These are phyloP conservation scores for Trichonephila clavata DNA, from an alignment of 1,140 invertebrate species.

Conservation along the genomic window DNA sequence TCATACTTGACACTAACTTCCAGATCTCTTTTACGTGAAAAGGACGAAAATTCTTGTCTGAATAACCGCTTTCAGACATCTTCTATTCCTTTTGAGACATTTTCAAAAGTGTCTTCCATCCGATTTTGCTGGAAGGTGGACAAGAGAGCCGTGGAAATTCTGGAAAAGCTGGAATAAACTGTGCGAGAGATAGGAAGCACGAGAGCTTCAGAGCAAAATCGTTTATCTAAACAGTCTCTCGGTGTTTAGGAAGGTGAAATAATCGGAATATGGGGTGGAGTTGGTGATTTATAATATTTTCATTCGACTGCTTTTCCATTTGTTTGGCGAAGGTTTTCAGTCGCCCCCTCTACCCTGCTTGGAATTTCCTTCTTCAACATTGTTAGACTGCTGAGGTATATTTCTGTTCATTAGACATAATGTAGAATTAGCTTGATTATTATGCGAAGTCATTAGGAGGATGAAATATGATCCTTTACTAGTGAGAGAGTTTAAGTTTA, in stretches of 20 bases:
- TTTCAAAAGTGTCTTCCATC: background rate
- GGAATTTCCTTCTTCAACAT: background rate
- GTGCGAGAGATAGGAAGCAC: background rate
- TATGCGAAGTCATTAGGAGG: background rate
- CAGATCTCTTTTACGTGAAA: background rate
- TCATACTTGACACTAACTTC: background rate
- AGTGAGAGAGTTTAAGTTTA: background rate
- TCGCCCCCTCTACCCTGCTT: background rate
- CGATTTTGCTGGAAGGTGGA: background rate
- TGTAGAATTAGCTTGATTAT: slow-evolving; percentile 38
- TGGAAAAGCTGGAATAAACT: background rate
- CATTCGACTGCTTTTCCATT: background rate
- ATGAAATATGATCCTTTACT: background rate
- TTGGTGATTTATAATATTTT: slow-evolving; percentile 12
- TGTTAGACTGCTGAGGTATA: background rate
- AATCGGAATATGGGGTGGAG: slow-evolving; percentile 32
- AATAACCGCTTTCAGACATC: background rate
- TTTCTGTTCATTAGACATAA: slow-evolving; percentile 38
- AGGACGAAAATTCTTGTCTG: background rate
- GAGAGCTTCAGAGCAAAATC: background rate
- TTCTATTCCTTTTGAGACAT: background rate
- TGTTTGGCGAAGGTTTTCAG: slow-evolving; percentile 5
- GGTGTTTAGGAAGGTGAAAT: slow-evolving; percentile 49
- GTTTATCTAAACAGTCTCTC: slow-evolving; percentile 64
- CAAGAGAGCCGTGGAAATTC: background rate